Base-by-base conservation (phyloP, 1,140 invertebrate genomes). In the Thrips palmi region DNA sequence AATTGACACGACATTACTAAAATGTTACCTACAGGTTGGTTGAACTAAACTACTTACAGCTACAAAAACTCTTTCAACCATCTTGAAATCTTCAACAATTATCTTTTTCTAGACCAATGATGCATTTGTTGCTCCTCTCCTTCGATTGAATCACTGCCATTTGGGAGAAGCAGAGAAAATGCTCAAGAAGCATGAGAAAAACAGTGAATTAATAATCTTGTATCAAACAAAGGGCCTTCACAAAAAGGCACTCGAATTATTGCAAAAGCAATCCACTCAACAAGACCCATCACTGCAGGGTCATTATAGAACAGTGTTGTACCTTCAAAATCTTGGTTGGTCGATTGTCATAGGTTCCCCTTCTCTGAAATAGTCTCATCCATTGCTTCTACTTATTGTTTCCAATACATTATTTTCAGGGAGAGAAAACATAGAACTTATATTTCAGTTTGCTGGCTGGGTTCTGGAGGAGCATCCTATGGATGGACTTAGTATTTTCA, bases 381-480 rank as follows among this genome's bases (percentile, higher is more conserved):
- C 6, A 14, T 8, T 37, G 5, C 5, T 36, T 20, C 18, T 18
- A 39, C 19, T 7, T 11, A 18, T 7, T 20, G 17, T 15, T 18
- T 28, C 20, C n/a, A 41, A 29, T 48, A 18, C 11, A n/a, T 50
- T 47, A 47, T 33, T 47, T 58, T 17, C 49, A 77, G 77, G 83
- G 23, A 52, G 62, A 11, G 81, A 92, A 43, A 70, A 97, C 54
- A 70, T 94, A 44, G 75, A 87, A 46, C 57, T 97, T 23, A 93
- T 97, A 48, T 79, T 96, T 47, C 80, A 96, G 56, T 97, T 91
- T 64, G 71, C 88, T n/a, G 75, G 81, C 41, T 93, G 87, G 85
- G 80, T 97, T 29, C 56, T 97, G 14, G 71, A 75, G 43, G 68
- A 77, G 48, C 64, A 84, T 57, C 86, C 88, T 2, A 77, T 86